Conservation (phyloP, 2,888 invertebrate genomes). For the Byasa hedistus region DNA sequence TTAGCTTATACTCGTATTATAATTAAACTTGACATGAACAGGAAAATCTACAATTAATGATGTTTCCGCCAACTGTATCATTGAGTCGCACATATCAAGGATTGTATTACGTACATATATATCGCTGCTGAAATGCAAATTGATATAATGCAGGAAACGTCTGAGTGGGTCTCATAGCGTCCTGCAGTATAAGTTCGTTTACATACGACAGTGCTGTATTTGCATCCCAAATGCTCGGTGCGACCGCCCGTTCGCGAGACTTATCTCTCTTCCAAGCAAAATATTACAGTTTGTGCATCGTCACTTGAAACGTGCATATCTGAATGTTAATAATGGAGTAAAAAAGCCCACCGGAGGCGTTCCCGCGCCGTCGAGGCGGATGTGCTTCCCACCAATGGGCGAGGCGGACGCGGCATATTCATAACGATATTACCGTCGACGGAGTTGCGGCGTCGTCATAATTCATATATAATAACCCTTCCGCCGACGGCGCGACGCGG, state of each 20-base stretch:
- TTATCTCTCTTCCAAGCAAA: conserved; percentile 72
- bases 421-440: conserved; percentile 80
- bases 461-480: conserved; percentile 81
- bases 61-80: conserved; percentile 18
- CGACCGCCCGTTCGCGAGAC: conserved; percentile 67
- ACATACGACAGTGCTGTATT: conserved; percentile 77
- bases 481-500: conserved; percentile 62
- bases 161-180: conserved; percentile 78
- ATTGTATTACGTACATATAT: conserved; percentile 31
- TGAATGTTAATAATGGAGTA: conserved; percentile 79
- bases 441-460: conserved; percentile 77
- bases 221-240: conserved; percentile 77
- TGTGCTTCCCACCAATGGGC: conserved; percentile 76
- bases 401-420: conserved; percentile 76
- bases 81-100: conserved; percentile 15
- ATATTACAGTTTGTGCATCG: conserved; percentile 79
- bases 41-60: conserved; percentile 21
- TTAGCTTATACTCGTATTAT: conserved; percentile 3
- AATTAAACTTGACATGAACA: conserved; percentile 1
- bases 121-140: conserved; percentile 76
- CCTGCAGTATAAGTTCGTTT: conserved; percentile 78
- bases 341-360: conserved; percentile 77
- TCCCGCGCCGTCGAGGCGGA: conserved; percentile 74
- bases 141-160: conserved; percentile 80
- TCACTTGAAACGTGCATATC: conserved; percentile 77